These are phyloP conservation scores for Caradrina clavipalpis DNA, from an alignment of 2,888 invertebrate genomes.

Conservation along the genomic window DNA sequence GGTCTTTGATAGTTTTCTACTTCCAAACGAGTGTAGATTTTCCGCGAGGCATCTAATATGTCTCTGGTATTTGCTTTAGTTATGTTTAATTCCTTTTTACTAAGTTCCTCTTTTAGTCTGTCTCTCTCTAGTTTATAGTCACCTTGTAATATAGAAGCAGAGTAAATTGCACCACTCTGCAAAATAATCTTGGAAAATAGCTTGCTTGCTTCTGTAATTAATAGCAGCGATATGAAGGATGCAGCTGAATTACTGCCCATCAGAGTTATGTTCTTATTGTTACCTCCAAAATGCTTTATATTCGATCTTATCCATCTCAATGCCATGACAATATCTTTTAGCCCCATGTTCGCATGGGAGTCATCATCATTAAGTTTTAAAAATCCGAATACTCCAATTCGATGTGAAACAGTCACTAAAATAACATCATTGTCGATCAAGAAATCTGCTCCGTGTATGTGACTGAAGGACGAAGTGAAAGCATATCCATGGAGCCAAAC, in stretches of 20 bases:
- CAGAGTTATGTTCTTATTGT: constrained; percentile 79
- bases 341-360: constrained; percentile 83
- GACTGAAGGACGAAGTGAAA: constrained; percentile 85
- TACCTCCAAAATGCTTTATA: constrained; percentile 80
- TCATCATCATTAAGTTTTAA: constrained; percentile 80
- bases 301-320: constrained; percentile 86
- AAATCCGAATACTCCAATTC: constrained; percentile 86
- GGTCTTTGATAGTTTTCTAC: constrained; percentile 80
- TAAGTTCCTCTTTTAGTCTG: constrained; percentile 73
- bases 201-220: constrained; percentile 78
- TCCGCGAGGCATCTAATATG: constrained; percentile 75
- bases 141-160: constrained; percentile 81
- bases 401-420: constrained; percentile 80
- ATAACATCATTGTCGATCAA: constrained; percentile 83
- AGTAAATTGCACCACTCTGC: constrained; percentile 84
- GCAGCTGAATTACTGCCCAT: constrained; percentile 86
- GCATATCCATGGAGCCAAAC: constrained; percentile 88
- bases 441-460: constrained; percentile 85
- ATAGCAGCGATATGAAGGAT: constrained; percentile 79
- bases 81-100: constrained; percentile 66
- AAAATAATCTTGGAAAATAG: constrained; percentile 85
- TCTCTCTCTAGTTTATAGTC: constrained; percentile 72
- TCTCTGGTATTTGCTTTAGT: constrained; percentile 72
- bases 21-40: constrained; percentile 80
- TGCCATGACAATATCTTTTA: constrained; percentile 85